Base-by-base conservation (phyloP, 2,888 invertebrate species). In the Ceramica pisi region DNA sequence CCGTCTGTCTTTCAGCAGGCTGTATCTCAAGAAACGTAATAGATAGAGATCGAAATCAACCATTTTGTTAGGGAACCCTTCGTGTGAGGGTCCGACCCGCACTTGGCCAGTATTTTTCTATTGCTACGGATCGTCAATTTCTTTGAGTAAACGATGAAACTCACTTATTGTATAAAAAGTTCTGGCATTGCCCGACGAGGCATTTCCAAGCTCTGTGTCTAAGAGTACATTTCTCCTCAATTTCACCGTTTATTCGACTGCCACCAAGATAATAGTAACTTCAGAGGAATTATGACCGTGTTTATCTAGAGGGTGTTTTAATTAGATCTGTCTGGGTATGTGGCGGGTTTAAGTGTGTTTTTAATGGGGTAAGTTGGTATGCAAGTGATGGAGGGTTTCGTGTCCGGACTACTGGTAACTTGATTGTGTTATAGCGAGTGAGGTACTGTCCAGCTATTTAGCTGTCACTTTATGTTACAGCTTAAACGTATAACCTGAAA, bases 321-420 rank as follows among this genome's bases (percentile, higher is more conserved):
- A 55, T 74, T 46, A 26, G 23, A 35, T 14, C 51, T 72, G 61
- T 73, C 14, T 53, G 26, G 46, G 56, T 21, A 21, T 31, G 46
- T 44, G 19, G 21, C 21, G 16, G 46, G 46, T 21, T 55, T 16
- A n/a, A 70, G 23, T n/a, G n/a, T 51, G 41, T 35, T 2, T 71
- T 23, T 71, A 72, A 71, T 53, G 44, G 51, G n/a, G 16, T 59
- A 60, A 51, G 41, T 60, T 72, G 60, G 16, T 44, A 44, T n/a
- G 60, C 35, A 41, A 12, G 44, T 53, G 35, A 44, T 53, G 19
- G 21, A 14, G 14, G 21, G 31, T 10, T 26, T 26, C 19, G 23
- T 23, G 8, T 8, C 14, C 23, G 3, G 16, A 53, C 8, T 53
- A 26, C 23, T n/a, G 51, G 23, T 51, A 26, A 2, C 2, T 53